Percentiles rank a stretch among this genome's conserved stretches.
phyloP scores from a whole-genome alignment of 2,888 invertebrate genomes.

The Acrocyrtus sp. region DNA sequence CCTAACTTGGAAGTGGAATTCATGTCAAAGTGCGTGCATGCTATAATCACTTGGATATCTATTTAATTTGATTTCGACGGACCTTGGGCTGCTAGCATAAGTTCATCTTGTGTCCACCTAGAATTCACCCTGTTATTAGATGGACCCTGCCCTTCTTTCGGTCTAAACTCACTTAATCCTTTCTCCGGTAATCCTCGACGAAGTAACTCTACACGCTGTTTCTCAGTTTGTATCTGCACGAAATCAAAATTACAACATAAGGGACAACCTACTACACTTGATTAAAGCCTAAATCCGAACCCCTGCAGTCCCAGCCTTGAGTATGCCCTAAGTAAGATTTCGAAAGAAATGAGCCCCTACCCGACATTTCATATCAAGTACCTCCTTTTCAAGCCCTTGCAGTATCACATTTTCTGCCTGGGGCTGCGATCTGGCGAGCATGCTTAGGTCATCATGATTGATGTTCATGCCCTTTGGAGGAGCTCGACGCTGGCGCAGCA shows the following conservation, averaged over 20 bases:
- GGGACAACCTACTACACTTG: too few species aligned
- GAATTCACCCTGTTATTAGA: conserved; percentile 78
- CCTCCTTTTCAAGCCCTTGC: conserved; percentile 92
- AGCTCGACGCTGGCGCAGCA: conserved; percentile 74
- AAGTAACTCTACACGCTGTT: conserved; percentile 88
- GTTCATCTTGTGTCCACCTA: conserved; percentile 93
- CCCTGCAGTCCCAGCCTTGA: conserved; percentile 9
- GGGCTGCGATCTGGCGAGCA: conserved; percentile 82
- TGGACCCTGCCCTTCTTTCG: conserved; percentile 68
- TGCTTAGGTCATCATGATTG: conserved; percentile 95
- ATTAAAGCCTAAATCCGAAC: too few species aligned
- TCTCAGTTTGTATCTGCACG: conserved; percentile 91
- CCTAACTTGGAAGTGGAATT: too few species aligned
- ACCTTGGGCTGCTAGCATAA: conserved; percentile 90
- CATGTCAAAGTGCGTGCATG: too few species aligned
- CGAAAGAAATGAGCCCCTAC: conserved; percentile 73
- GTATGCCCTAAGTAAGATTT: not conserved
- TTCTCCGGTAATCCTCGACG: conserved; percentile 75
- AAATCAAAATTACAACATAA: conserved; percentile 64
- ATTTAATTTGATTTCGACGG: conserved; percentile 23
- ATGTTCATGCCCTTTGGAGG: conserved; percentile 97
- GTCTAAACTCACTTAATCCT: conserved; percentile 74
- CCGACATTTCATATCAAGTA: conserved; percentile 94
- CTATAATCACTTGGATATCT: too few species aligned
- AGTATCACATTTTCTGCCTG: conserved; percentile 85